These are phyloP conservation scores for Papilio demoleus DNA, from an alignment of 2,888 invertebrate species.

Conservation along the genomic window DNA sequence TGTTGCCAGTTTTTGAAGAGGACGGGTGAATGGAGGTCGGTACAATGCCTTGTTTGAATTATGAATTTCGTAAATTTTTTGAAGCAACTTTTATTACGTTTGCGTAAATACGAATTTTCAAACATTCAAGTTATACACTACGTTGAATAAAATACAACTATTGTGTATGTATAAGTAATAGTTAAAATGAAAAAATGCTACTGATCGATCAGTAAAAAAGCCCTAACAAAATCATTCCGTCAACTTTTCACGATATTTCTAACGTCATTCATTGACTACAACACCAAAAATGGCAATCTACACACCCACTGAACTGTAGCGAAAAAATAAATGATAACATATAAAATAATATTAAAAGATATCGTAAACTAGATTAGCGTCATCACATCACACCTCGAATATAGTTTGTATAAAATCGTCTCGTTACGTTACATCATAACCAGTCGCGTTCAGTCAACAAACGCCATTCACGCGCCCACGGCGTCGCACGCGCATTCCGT, in stretches of 20 bases:
- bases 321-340: slow-evolving; percentile 35
- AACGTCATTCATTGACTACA: not conserved
- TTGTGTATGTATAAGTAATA: no score
- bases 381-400: slow-evolving; percentile 48
- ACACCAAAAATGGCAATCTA: not conserved
- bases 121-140: not conserved
- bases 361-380: slow-evolving; percentile 46
- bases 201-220: no score
- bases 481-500: slow-evolving; percentile 50
- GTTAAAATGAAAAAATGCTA: no score
- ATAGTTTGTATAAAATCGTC: slow-evolving; percentile 59
- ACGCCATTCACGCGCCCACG: slow-evolving; percentile 75
- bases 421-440: slow-evolving; percentile 75
- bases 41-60: slow-evolving; percentile 70
- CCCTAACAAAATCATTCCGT: not conserved
- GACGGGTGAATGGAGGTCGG: slow-evolving; percentile 74
- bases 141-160: not conserved
- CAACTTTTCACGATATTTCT: not conserved
- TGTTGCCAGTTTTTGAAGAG: slow-evolving; percentile 82
- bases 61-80: slow-evolving; percentile 56
- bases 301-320: slow-evolving; percentile 15
- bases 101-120: slow-evolving; percentile 17
- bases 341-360: slow-evolving; percentile 44
- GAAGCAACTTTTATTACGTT: slow-evolving; percentile 38
- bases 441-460: slow-evolving; percentile 75